These are phyloP conservation scores for Takifugu ocellatus DNA, from an alignment of 2,797 vertebrate species.

Conservation along the genomic window DNA sequence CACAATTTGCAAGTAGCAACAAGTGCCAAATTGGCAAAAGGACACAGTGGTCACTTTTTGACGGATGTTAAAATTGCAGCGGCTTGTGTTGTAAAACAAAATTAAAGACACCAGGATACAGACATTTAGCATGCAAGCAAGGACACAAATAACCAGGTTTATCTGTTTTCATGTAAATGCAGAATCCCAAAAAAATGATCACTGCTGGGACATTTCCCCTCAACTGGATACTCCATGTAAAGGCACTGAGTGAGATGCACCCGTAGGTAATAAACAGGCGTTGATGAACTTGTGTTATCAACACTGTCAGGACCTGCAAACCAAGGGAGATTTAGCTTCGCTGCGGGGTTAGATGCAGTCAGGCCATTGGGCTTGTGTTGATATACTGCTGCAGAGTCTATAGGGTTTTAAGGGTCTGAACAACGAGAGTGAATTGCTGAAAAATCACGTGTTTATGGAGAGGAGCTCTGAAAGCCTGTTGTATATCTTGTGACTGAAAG, in stretches of 20 bases:
- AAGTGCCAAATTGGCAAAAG: no score
- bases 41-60: no score
- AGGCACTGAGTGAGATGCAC: slow-evolving; percentile 9
- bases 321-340: slow-evolving; percentile 25
- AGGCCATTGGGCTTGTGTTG: slow-evolving; percentile 29
- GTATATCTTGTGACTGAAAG: slow-evolving; percentile 23
- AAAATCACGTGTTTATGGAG: slow-evolving; percentile 17
- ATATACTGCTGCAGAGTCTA: slow-evolving; percentile 37
- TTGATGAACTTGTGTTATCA: slow-evolving; percentile 41
- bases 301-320: slow-evolving; percentile 31
- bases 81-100: no score
- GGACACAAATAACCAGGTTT: no score
- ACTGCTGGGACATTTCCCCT: no score
- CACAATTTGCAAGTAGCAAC: not conserved
- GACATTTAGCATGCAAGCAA: no score
- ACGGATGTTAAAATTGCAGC: no score
- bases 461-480: slow-evolving; percentile 13
- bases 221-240: not conserved
- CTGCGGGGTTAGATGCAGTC: slow-evolving; percentile 29
- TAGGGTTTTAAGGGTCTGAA: slow-evolving; percentile 25
- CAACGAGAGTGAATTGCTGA: slow-evolving; percentile 18
- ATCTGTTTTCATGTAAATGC: no score
- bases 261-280: slow-evolving; percentile 42
- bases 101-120: no score
- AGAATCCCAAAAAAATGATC: no score